Conservation (phyloP, 2,797 vertebrate genomes). For the Valencia hispanica region DNA sequence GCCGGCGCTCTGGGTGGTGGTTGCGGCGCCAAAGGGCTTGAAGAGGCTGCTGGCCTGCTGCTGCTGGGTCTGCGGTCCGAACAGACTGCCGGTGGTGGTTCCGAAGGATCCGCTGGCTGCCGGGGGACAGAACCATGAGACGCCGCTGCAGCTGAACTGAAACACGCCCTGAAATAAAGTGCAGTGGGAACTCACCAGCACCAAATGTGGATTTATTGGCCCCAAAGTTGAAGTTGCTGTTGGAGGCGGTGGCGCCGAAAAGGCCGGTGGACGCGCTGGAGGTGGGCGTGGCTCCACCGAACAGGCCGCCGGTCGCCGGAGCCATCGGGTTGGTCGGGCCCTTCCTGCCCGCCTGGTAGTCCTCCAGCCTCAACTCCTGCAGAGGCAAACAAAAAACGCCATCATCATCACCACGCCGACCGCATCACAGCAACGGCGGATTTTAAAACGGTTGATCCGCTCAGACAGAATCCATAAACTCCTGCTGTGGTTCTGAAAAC, state of each 20-base stretch:
- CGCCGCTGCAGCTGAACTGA: no score
- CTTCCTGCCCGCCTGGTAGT: conserved; percentile 94
- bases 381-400: neutral
- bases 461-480: no score
- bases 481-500: no score
- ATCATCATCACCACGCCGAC: no score
- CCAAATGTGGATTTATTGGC: conserved; percentile 91
- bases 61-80: conserved; percentile 74
- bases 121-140: neutral
- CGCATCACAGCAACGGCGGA: no score
- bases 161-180: neutral
- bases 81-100: conserved; percentile 84
- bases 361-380: conserved; percentile 93
- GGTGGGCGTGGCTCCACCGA: conserved; percentile 84
- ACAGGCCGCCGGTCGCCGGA: conserved; percentile 81
- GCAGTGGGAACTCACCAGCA: conserved; percentile 77
- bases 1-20: conserved; percentile 85
- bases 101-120: conserved; percentile 83
- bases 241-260: conserved; percentile 88
- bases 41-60: conserved; percentile 83
- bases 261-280: conserved; percentile 88
- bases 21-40: conserved; percentile 90
- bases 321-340: conserved; percentile 91
- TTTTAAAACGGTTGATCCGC: no score
- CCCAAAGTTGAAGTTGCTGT: conserved; percentile 89